Conservation (phyloP, 2,888 invertebrate genomes). For the Acrocyrtus sp. region DNA sequence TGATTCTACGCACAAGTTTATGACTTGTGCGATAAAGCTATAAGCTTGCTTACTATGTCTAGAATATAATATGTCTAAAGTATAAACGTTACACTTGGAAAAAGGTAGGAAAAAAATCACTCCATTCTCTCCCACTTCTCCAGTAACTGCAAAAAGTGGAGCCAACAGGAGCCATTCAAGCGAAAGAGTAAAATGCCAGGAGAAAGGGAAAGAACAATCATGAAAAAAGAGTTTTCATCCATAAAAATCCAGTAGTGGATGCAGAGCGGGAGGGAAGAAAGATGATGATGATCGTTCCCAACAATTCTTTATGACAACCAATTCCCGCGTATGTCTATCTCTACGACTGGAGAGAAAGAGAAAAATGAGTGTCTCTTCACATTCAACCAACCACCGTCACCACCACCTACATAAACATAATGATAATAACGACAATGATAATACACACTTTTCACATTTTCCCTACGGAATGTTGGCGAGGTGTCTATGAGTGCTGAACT, state of each 20-base stretch:
- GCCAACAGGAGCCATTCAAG: conserved; percentile 2
- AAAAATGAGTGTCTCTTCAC: neutral
- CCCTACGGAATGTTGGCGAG: neutral
- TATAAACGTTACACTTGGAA: too few species aligned
- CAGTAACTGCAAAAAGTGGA: too few species aligned
- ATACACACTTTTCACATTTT: neutral
- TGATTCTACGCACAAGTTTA: too few species aligned
- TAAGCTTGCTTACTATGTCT: too few species aligned
- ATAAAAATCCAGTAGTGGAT: conserved; percentile 1
- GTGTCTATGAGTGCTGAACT: neutral
- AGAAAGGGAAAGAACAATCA: neutral
- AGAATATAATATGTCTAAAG: too few species aligned
- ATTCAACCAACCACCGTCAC: neutral
- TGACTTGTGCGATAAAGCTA: too few species aligned
- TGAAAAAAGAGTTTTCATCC: neutral
- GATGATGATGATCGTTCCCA: neutral
- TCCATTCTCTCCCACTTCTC: too few species aligned
- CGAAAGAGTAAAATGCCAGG: conserved; percentile 2
- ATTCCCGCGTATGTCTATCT: conserved; percentile 1
- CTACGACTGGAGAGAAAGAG: neutral
- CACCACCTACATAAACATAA: conserved; percentile 26
- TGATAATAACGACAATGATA: conserved; percentile 17
- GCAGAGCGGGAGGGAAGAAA: neutral
- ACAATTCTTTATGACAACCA: conserved; percentile 3
- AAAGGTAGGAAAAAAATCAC: too few species aligned